Evolutionary conservation across 2,888 invertebrate genomes (phyloP).

Genomic region (Dendrolimus houi): DNA sequence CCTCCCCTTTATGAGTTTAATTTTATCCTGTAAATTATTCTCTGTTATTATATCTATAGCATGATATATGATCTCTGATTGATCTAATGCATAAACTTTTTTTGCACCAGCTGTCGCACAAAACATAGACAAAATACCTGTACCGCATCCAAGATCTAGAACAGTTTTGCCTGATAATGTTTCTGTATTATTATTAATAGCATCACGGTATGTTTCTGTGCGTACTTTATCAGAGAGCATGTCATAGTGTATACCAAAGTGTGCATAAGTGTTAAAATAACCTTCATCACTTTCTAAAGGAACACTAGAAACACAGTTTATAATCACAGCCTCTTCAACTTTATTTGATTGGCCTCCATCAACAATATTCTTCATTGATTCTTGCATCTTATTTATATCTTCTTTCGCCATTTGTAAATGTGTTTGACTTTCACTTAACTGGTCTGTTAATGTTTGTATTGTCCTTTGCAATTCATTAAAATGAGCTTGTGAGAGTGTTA

Average conservation of each 20-base stretch:
- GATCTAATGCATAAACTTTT: constrained; percentile 94
- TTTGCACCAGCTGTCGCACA: constrained; percentile 95
- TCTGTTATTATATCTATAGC: constrained; percentile 96
- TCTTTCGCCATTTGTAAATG: constrained; percentile 77
- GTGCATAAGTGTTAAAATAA: constrained; percentile 90
- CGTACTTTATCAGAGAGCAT: constrained; percentile 94
- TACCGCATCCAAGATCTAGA: constrained; percentile 98
- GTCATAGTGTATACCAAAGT: constrained; percentile 94
- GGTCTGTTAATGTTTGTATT: constrained; percentile 71
- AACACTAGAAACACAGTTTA: constrained; percentile 61
- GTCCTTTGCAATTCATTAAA: constrained; percentile 77
- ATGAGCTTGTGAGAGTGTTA: constrained; percentile 77
- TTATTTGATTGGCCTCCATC: constrained; percentile 42
- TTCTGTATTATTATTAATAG: constrained; percentile 84
- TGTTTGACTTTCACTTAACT: constrained; percentile 77
- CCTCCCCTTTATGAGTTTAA: constrained; percentile 88
- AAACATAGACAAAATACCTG: constrained; percentile 98
- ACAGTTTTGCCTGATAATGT: constrained; percentile 86
- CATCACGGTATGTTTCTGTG: constrained; percentile 91
- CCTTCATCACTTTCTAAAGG: constrained; percentile 82
- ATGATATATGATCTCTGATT: constrained; percentile 96
- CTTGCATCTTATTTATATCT: constrained; percentile 77
- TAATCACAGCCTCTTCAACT: constrained; percentile 23
- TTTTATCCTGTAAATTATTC: constrained; percentile 83
- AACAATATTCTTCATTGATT: constrained; percentile 74